phyloP scores from a whole-genome alignment of 1,140 invertebrate genomes.

The Drosophila tsacasi region DNA sequence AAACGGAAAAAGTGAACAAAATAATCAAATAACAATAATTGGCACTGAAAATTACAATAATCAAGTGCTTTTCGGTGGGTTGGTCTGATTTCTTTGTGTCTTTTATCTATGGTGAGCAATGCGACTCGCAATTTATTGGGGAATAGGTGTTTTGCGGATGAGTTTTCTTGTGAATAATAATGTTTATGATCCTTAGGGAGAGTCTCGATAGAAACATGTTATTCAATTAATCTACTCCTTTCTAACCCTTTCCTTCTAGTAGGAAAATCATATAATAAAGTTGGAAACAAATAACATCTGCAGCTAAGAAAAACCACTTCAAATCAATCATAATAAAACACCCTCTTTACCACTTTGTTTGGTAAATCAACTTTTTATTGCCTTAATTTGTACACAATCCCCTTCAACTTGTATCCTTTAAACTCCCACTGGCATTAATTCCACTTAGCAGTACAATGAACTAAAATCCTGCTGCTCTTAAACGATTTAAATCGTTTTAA shows the following conservation, averaged over 20 bases:
- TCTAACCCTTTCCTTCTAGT: neutral
- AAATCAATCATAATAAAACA: neutral
- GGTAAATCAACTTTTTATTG: neutral
- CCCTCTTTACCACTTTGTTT: neutral
- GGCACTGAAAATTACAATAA: slow-evolving; percentile 35
- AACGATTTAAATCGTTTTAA: slow-evolving; percentile 1
- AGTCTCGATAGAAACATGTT: neutral
- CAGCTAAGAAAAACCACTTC: too few relatives aligned
- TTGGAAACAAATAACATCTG: neutral
- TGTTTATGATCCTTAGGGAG: neutral
- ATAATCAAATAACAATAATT: slow-evolving; percentile 45
- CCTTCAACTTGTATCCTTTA: neutral
- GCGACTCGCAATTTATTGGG: neutral
- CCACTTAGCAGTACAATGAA: neutral
- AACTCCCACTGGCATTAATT: neutral
- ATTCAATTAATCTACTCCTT: neutral
- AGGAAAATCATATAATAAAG: neutral
- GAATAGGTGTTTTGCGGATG: too few relatives aligned
- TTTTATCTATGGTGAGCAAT: slow-evolving; percentile 14
- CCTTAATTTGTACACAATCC: neutral
- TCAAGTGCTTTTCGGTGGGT: slow-evolving; percentile 19
- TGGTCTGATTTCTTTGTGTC: slow-evolving; percentile 25
- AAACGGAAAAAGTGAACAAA: slow-evolving; percentile 7
- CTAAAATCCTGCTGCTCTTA: neutral
- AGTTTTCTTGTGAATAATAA: neutral